Evolutionary conservation across 2,797 vertebrate genomes (phyloP), one percentile per base, ranked within the genome.

Genomic region (Helostoma temminkii): DNA sequence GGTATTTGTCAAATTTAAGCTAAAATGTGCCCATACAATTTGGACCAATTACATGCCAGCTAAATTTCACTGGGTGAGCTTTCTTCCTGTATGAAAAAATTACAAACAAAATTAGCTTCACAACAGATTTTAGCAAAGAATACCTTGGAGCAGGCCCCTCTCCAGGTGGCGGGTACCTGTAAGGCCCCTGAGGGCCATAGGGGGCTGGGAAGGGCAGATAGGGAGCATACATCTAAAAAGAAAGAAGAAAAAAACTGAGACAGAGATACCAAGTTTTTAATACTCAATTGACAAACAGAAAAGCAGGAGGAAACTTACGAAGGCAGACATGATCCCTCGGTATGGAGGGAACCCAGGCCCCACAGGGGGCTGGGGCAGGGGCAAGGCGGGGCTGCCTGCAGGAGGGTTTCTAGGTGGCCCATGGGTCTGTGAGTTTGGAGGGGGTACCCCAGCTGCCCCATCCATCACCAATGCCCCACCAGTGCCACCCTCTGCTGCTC

Each of bases 311-410:
- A 32, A 66, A 96, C 96, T 95, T 90, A 97, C 96, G 9, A 97
- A 97, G 45, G 96, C 96, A 84, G 96, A 94, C 89, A 98, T 95
- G 90, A 98, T 96, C 77, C 96, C 96, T 90, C 96, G 87, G 83
- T 95, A 98, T 22, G 92, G 91, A 86, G 96, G 94, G 87, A 97
- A 97, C 87, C 96, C 96, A 48, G 96, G 95, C 71, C 95, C 96
- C 73, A 94, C 92, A 21, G 93, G 83, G 59, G 93, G 93, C 87
- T 96, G 96, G 78, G 95, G 94, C 71, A 95, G 78, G 63, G 94
- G 90, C 83, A 95, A 86, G 78, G 88, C 92, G 55, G 94, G 92
- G 91, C 92, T 94, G 88, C 92, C 90, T 72, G 93, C 88, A 24
- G 93, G 89, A 90, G 94, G 86, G 86, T 92, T 93, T 59, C 93